A percentile compares a stretch with the other conserved stretches of the same genome.
phyloP scores from a whole-genome alignment of 2,888 invertebrate genomes.

The Pseudoips prasinana region DNA sequence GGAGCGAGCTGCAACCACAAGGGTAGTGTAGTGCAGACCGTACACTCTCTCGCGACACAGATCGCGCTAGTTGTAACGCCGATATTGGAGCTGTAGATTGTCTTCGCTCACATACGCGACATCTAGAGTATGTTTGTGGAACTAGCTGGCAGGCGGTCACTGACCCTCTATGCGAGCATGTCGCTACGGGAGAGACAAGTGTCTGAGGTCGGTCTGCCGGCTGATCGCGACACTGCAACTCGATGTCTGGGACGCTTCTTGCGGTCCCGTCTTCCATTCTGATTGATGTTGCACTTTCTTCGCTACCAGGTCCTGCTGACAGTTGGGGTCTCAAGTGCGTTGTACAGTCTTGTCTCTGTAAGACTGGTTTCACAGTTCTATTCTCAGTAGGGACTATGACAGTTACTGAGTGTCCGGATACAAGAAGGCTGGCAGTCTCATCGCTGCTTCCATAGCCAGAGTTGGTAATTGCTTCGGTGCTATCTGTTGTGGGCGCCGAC shows the following conservation, averaged over 20 bases:
- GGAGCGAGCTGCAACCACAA: constrained; percentile 80
- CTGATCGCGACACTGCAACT: constrained; percentile 87
- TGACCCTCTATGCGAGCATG: constrained; percentile 83
- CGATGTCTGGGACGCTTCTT: constrained; percentile 91
- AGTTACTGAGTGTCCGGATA: constrained; percentile 83
- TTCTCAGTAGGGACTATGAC: constrained; percentile 74
- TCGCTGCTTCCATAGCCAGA: constrained; percentile 89
- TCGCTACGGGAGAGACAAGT: constrained; percentile 79
- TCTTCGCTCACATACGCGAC: constrained; percentile 88
- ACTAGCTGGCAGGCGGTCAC: constrained; percentile 85
- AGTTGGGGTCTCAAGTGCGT: constrained; percentile 88
- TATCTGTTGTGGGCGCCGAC: constrained; percentile 77
- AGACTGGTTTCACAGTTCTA: constrained; percentile 87
- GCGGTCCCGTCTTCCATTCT: constrained; percentile 86
- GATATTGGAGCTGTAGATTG: constrained; percentile 91
- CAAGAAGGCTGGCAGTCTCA: constrained; percentile 90
- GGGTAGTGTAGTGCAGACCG: constrained; percentile 87
- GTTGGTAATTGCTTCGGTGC: constrained; percentile 81
- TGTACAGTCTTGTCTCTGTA: constrained; percentile 93
- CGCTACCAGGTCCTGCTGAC: constrained; percentile 88
- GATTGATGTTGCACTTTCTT: constrained; percentile 85
- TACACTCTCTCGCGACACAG: constrained; percentile 91
- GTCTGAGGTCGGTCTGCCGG: constrained; percentile 77
- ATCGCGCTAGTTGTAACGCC: constrained; percentile 89
- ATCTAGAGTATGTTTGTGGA: constrained; percentile 84